Evolutionary conservation across 1,140 invertebrate species (phyloP), one percentile per base, ranked within the genome.

Genomic region (Probaryconus sp.): DNA sequence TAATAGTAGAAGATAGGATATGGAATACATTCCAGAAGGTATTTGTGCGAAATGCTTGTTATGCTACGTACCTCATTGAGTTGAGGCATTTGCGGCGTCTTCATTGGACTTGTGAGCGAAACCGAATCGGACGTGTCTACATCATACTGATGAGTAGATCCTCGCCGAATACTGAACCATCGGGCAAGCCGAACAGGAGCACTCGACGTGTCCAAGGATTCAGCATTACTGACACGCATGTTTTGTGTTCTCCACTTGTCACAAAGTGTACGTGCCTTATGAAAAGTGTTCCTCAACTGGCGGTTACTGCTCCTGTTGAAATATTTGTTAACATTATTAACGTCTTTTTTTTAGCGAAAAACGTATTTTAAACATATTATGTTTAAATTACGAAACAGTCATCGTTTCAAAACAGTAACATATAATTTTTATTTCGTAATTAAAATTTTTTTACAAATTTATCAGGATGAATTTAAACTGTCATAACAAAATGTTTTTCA

Each of bases 151-250:
- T 94, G 93, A n/a, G 91, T 89, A 30, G 93, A 94, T 28, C 93
- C 93, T 53, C 94, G 89, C 6, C 94, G 87, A 35, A 95, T 93
- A 70, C 94, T 95, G 87, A 95, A 96, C 94, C 94, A 95, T 67
- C 94, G 89, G 5, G 93, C 92, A 1, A 96, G 88, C 18, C 92
- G 85, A 5, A 93, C 93, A 26, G 93, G 92, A 79, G 87, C 65
- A 69, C 83, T 73, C 37, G 84, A 61, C 48, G 91, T 87, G 40
- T 93, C 92, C 30, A 91, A 88, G 2, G 91, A 77, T 55, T 85
- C 85, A 11, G 73, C 61, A 64, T 79, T 83, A 33, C 64, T 76
- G 17, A 84, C 74, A 58, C 83, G 79, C 79, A 88, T 86, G 43
- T 88, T 88, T 73, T 87, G 83, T 9, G 85, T 85, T 76, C 92